A percentile compares a stretch with the other conserved stretches of the same genome.
These are phyloP conservation scores for Craniophora ligustri DNA, from an alignment of 2,888 invertebrate genomes.

Conservation along the genomic window DNA sequence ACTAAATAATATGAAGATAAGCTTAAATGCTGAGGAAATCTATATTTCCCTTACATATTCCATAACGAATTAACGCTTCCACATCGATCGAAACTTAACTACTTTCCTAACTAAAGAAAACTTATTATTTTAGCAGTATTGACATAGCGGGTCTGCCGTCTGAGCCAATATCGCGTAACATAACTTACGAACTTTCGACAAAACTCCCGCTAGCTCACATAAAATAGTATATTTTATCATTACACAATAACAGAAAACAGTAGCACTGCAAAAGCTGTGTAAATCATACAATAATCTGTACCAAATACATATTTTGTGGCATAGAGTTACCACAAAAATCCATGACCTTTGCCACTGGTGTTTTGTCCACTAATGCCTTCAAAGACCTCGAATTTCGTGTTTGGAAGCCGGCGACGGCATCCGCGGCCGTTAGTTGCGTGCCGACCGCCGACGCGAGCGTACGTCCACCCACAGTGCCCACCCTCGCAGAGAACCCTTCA, in stretches of 20 bases:
- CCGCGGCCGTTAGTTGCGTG: conserved; percentile 76
- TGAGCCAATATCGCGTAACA: conserved; percentile 26
- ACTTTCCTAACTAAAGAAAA: no score
- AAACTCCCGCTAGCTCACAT: conserved; percentile 12
- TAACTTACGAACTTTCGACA: conserved; percentile 14
- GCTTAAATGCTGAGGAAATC: no score
- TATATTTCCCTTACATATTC: no score
- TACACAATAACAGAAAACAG: conserved; percentile 34
- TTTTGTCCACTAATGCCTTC: conserved; percentile 72
- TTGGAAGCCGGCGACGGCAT: conserved; percentile 65
- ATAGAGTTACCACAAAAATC: conserved; percentile 59
- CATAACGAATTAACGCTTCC: no score
- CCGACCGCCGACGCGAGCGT: conserved; percentile 71
- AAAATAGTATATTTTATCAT: conserved; percentile 38
- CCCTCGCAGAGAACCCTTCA: conserved; percentile 53
- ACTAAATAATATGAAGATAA: background rate
- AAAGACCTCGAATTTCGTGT: conserved; percentile 79
- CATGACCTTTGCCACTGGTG: conserved; percentile 79
- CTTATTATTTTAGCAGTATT: no score
- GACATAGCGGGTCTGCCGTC: no score
- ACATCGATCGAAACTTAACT: conserved; percentile 12
- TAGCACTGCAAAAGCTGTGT: conserved; percentile 19
- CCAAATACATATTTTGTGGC: conserved; percentile 40
- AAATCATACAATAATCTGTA: conserved; percentile 35
- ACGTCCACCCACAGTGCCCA: conserved; percentile 61